Evolutionary conservation across 2,888 invertebrate species (phyloP), one percentile per base, ranked within the genome.

Genomic region (Molanna angustata): DNA sequence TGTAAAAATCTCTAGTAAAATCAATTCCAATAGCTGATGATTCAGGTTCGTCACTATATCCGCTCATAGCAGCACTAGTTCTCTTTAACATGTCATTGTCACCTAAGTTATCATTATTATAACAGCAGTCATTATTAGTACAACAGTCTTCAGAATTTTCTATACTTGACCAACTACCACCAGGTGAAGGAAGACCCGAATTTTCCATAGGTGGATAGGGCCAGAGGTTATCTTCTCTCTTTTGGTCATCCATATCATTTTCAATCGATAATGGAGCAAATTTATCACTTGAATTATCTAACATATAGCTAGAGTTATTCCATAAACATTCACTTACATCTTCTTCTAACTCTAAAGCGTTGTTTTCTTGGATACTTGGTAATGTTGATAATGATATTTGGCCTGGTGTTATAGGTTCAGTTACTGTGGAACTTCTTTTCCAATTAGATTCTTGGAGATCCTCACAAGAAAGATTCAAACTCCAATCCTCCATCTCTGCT

Each of bases 401-500:
- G 6, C 81, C 82, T 1, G 83, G 83, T 2, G 83, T 82, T 4
- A 76, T 73, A 59, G 74, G 76, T 67, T 76, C 75, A 37, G 74
- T 74, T 60, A 73, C 74, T 14, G 74, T 74, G 13, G 76, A 74
- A 60, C 74, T 74, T 51, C 76, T 68, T 44, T 56, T 54, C 56
- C 60, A 61, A 35, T 67, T 67, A 41, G 63, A 64, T 60, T 83
- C 82, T 62, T 77, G 74, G 53, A 86, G 73, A 68, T 86, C 86
- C 65, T 86, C 86, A 60, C 80, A 84, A 1, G 86, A 86, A 56
- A 88, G 69, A 40, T 84, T 85, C 65, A 86, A 74, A 65, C 86
- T 88, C 88, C 88, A 88, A 67, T 88, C 88, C 69, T 88, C 88
- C 58, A 88, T 70, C 67, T 88, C 88, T 2, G 86, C 84, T 61